phyloP scores from a whole-genome alignment of 1,140 invertebrate genomes.

The Danaus melanippus region DNA sequence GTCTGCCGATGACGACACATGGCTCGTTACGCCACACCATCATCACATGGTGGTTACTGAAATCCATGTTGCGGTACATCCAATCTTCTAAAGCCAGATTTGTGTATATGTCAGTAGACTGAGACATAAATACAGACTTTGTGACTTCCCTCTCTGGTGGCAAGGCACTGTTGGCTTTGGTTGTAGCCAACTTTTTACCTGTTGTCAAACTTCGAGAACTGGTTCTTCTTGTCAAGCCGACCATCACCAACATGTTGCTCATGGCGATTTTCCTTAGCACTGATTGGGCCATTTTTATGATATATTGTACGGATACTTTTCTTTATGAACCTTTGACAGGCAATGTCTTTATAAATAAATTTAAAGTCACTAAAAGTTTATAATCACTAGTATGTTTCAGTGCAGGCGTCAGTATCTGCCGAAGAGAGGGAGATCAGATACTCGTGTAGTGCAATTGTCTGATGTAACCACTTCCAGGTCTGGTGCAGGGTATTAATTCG shows the following conservation, averaged over 20 bases:
- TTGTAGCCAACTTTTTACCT: constrained; percentile 30
- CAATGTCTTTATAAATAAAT: constrained; percentile 45
- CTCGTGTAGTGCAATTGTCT: constrained; percentile 88
- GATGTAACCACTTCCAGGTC: constrained; percentile 94
- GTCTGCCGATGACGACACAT: constrained; percentile 94
- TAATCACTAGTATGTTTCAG: constrained; percentile 47
- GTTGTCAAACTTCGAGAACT: constrained; percentile 46
- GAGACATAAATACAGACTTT: constrained; percentile 93
- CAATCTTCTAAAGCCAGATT: constrained; percentile 96
- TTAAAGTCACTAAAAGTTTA: constrained; percentile 25
- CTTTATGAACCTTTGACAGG: constrained; percentile 55
- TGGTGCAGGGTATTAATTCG: constrained; percentile 88
- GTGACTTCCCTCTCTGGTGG: constrained; percentile 72
- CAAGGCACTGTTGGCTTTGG: constrained; percentile 41
- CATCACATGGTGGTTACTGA: constrained; percentile 85
- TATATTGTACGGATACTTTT: constrained; percentile 55
- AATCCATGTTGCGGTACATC: constrained; percentile 90
- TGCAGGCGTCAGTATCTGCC: constrained; percentile 76
- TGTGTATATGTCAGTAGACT: constrained; percentile 89
- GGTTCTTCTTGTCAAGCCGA: constrained; percentile 49
- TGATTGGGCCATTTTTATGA: constrained; percentile 57
- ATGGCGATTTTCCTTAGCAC: constrained; percentile 58
- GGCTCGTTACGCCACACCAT: constrained; percentile 94
- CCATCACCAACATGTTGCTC: constrained; percentile 47
- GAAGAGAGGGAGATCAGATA: constrained; percentile 85